phyloP scores from a whole-genome alignment of 2,888 invertebrate species.

The Ormyrus nitidulus region DNA sequence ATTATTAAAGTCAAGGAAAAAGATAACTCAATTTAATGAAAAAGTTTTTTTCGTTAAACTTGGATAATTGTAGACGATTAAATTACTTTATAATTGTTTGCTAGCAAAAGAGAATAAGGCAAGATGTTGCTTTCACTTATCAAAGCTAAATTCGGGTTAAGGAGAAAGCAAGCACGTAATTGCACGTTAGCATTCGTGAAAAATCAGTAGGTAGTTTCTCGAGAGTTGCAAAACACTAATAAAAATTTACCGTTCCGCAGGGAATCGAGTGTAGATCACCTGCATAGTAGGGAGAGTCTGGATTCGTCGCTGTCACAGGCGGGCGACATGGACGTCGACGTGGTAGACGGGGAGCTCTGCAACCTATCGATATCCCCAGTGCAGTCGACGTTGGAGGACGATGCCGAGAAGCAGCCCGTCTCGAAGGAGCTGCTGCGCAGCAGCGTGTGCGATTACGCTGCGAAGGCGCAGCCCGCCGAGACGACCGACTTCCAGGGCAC shows the following conservation, averaged over 20 bases:
- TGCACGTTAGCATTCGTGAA: no score
- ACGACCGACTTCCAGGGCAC: constrained; percentile 58
- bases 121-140: no score
- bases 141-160: no score
- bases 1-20: no score
- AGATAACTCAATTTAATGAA: no score
- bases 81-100: no score
- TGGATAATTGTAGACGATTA: background rate
- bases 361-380: constrained; percentile 67
- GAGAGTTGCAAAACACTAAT: no score
- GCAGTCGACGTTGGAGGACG: constrained; percentile 63
- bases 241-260: constrained; percentile 52
- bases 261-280: constrained; percentile 77
- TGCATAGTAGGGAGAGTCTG: constrained; percentile 84
- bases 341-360: constrained; percentile 72
- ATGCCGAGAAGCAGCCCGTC: constrained; percentile 57
- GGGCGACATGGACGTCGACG: constrained; percentile 72
- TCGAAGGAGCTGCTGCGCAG: constrained; percentile 50
- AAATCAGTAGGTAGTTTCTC: no score
- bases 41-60: no score
- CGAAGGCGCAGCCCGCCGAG: constrained; percentile 52
- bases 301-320: constrained; percentile 81
- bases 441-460: constrained; percentile 57
- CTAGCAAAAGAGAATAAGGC: no score
- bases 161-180: no score